These are phyloP conservation scores for Thaumatotibia leucotreta DNA, from an alignment of 1,140 invertebrate species.

Conservation along the genomic window DNA sequence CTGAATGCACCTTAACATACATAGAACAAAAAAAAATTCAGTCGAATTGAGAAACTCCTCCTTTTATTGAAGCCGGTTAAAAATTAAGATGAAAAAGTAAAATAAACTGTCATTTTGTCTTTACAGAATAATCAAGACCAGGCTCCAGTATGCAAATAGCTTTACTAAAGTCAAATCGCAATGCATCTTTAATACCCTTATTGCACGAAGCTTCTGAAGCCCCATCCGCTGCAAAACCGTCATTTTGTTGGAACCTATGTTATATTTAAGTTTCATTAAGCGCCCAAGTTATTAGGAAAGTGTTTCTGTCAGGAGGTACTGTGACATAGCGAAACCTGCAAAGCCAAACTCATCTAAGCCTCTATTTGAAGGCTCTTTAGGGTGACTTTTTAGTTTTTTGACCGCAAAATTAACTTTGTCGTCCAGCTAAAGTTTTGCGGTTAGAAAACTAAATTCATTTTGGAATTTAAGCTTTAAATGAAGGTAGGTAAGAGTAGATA, in stretches of 20 bases:
- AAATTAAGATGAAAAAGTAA: too few species aligned
- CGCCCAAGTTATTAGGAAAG: conserved; percentile 12
- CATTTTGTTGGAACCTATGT: neutral
- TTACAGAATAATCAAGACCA: neutral
- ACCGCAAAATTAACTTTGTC: neutral
- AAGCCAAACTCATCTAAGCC: neutral
- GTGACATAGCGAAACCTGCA: neutral
- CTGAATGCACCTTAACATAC: too few species aligned
- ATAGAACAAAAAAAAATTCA: too few species aligned
- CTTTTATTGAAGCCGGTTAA: too few species aligned
- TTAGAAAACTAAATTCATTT: neutral
- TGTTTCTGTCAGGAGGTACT: neutral
- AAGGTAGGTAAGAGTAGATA: neutral
- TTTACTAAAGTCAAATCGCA: neutral
- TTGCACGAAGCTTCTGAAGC: neutral
- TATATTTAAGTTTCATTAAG: conserved; percentile 14
- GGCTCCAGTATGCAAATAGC: neutral
- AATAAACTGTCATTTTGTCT: too few species aligned
- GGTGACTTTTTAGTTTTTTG: neutral
- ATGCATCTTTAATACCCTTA: neutral
- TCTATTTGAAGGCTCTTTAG: neutral
- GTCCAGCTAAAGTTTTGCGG: neutral
- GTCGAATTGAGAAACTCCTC: too few species aligned
- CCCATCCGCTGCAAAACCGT: neutral
- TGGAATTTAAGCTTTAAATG: neutral